Evolutionary conservation across 1,140 invertebrate genomes (phyloP).

Genomic region (Xylocopa sonorina): DNA sequence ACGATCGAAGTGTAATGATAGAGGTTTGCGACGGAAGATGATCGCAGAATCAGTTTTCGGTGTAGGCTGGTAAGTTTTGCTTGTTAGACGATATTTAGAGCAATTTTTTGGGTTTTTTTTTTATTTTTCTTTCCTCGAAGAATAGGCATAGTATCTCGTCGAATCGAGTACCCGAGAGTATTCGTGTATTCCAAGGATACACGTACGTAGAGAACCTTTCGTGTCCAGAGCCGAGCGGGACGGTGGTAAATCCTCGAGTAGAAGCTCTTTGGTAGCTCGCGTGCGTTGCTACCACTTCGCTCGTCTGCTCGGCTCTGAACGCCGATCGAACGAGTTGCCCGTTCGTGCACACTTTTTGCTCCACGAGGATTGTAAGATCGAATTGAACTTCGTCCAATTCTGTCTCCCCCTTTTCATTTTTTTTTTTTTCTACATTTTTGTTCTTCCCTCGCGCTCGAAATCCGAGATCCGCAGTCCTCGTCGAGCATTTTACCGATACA

Average conservation of each 20-base stretch:
- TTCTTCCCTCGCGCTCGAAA: neutral
- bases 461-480: neutral
- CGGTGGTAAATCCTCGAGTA: conserved; percentile 43
- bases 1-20: too few relatives aligned
- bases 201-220: conserved; percentile 44
- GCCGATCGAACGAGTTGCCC: conserved; percentile 1
- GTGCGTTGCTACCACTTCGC: too few relatives aligned
- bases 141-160: conserved; percentile 46
- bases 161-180: conserved; percentile 39
- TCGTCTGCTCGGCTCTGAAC: conserved; percentile 51
- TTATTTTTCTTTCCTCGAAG: conserved; percentile 25
- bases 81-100: conserved; percentile 79
- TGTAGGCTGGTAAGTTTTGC: conserved; percentile 77
- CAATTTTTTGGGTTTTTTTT: conserved; percentile 60
- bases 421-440: too few relatives aligned
- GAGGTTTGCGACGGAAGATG: neutral
- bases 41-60: conserved; percentile 29
- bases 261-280: conserved; percentile 34
- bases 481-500: neutral
- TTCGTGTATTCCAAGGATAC: conserved; percentile 33
- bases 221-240: conserved; percentile 54
- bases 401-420: too few relatives aligned
- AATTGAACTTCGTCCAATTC: neutral
- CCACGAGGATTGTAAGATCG: conserved; percentile 11
- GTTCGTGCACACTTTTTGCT: neutral